Base-by-base conservation (phyloP, 1,140 invertebrate genomes). In the Dryas iulia region DNA sequence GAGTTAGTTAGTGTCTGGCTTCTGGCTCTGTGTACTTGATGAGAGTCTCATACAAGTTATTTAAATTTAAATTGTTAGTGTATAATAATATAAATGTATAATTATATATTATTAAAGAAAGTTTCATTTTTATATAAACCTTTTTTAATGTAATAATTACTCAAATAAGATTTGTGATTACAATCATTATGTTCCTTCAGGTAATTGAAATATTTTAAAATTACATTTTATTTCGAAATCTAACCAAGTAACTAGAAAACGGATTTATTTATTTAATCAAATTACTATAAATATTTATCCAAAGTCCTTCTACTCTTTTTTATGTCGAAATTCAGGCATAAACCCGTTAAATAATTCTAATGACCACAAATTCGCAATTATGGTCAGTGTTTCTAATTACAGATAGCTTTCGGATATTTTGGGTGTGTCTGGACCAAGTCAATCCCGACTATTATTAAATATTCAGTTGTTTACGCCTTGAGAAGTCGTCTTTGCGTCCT, bases 331-430 rank as follows among this genome's bases (percentile, higher is more conserved):
- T 39, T 39, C 33, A 18, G 11, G 18, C 23, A 21, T 24, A 18
- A 21, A n/a, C 4, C 52, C 11, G 23, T 54, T 26, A 56, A 56
- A 56, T 39, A 25, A n/a, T 60, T 60, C 31, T 60, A 23, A 30
- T 33, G 21, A 25, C 53, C 53, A 35, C 53, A 53, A 33, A 33
- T 57, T 58, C 18, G 25, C 56, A 57, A 58, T 24, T 39, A 23
- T 39, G 23, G 23, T 58, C 12, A 18, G 31, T 39, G 53, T 25
- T 14, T 14, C 12, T 52, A 52, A 71, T 66, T 66, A 58, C 35
- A 71, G 28, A 26, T 60, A 60, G 39, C 23, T 53, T 26, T 5
- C 53, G 56, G 62, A 62, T 65, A 70, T 70, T 70, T 70, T 47
- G 39, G 60, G 57, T 39, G 26, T 39, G 58, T 61, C 61, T 70